Evolutionary conservation across 1,140 invertebrate genomes (phyloP).

Genomic region (Drosophila tani): DNA sequence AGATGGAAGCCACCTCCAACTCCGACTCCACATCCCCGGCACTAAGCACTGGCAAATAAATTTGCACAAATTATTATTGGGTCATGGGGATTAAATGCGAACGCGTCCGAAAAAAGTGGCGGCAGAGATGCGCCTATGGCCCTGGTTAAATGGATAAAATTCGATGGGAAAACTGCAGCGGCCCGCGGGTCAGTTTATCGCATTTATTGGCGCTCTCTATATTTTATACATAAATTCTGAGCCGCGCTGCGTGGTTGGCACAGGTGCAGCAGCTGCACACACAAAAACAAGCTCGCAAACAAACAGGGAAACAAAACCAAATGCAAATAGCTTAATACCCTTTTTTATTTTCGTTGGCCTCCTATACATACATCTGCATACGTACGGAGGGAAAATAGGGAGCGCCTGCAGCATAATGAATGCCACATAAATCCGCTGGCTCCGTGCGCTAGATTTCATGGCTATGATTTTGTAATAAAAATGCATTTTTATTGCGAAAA

Average conservation of each 20-base stretch:
- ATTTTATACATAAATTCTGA: conserved; percentile 74
- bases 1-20: conserved; percentile 43
- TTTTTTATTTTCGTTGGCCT: conserved; percentile 46
- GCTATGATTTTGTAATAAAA: conserved; percentile 81
- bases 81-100: conserved; percentile 73
- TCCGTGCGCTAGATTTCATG: conserved; percentile 62
- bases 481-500: conserved; percentile 73
- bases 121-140: conserved; percentile 38
- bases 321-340: conserved; percentile 76
- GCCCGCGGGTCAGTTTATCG: conserved; percentile 69
- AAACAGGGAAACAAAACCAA: conserved; percentile 28
- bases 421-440: conserved; percentile 65
- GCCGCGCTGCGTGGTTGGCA: conserved; percentile 43
- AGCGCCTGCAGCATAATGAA: conserved; percentile 64
- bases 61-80: conserved; percentile 81
- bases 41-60: conserved; percentile 79
- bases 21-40: conserved; percentile 7
- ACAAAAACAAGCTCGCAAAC: conserved; percentile 33
- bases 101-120: conserved; percentile 29
- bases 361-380: conserved; percentile 31
- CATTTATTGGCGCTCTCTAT: conserved; percentile 73
- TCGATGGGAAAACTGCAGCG: conserved; percentile 5
- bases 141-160: conserved; percentile 52
- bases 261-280: conserved; percentile 55
- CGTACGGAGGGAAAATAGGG: conserved; percentile 31